Evolutionary conservation across 2,797 vertebrate genomes (phyloP), one percentile per base, ranked within the genome.

Genomic region (Luscinia luscinia): DNA sequence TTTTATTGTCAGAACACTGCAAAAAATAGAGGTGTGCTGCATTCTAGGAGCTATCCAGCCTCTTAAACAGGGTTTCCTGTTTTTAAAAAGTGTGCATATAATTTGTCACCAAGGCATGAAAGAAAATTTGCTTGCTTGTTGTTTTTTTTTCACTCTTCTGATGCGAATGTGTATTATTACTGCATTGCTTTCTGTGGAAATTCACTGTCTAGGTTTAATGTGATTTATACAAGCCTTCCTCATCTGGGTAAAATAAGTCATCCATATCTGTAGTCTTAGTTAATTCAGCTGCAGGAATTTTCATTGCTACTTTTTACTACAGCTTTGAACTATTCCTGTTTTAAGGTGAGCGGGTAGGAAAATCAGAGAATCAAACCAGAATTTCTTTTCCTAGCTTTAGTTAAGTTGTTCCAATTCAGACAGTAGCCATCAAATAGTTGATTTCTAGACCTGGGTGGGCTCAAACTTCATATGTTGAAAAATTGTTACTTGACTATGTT

Each of bases 41-140:
- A 9, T 57, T 81, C 24, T 68, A 58, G 73, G 77, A 73, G n/a
- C 11, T 84, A 69, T 3, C 11, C 22, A 66, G 26, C 5, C 38
- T 59, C 38, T 63, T 73, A 10, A 78, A 30, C 6, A 12, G 2
- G 6, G 43, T 70, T 48, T 51, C 18, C 1, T 19, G 1, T 17
- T 82, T 80, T 64, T 27, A 27, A 58, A 34, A 80, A 51, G 17
- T 1, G 0, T 57, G 12, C 20, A 0, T 72, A 18, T 27, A 0
- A 43, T 77, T 67, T 91, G 7, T 38, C 4, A 1, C 52, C 10
- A 11, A 24, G 13, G 4, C 43, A 7, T 22, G 26, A 28, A 49
- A 22, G 41, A 70, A 46, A 36, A 52, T 8, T 59, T 70, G 11
- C 1, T 30, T 13, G 12, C 34, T 66, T 21, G 24, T 9, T 15